phyloP scores from a whole-genome alignment of 2,113 vertebrate genomes.

The Hirundichthys speculiger region DNA sequence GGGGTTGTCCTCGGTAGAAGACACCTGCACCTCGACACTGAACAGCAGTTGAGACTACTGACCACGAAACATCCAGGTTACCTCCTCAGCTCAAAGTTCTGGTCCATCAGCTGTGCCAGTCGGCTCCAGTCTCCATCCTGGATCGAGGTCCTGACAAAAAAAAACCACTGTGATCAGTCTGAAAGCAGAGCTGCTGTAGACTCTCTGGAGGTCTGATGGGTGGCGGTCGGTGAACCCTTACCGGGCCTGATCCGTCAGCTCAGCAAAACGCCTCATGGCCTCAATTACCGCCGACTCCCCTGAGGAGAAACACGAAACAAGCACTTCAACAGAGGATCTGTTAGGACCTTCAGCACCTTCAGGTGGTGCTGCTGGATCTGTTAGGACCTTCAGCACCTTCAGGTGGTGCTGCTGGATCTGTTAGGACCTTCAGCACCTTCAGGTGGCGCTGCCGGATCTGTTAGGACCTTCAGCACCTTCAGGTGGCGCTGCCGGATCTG shows the following conservation, averaged over 20 bases:
- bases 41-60: too few relatives aligned
- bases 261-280: slow-evolving; percentile 83
- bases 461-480: too few relatives aligned
- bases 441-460: too few relatives aligned
- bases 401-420: too few relatives aligned
- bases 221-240: slow-evolving; percentile 20
- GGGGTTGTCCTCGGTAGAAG: too few relatives aligned
- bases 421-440: too few relatives aligned
- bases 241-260: slow-evolving; percentile 83
- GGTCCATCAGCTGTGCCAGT: slow-evolving; percentile 82
- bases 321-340: too few relatives aligned
- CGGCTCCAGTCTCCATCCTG: slow-evolving; percentile 74
- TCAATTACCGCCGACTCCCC: slow-evolving; percentile 80
- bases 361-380: too few relatives aligned
- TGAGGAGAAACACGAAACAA: slow-evolving; percentile 34
- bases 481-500: too few relatives aligned
- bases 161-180: slow-evolving; percentile 2
- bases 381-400: too few relatives aligned
- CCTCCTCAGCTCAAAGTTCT: slow-evolving; percentile 85
- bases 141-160: slow-evolving; percentile 66
- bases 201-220: neutral
- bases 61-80: slow-evolving; percentile 28
- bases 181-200: neutral
- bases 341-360: too few relatives aligned
- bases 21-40: too few relatives aligned